Conservation (phyloP, 2,797 vertebrate species). For the Malacoraja senta region DNA sequence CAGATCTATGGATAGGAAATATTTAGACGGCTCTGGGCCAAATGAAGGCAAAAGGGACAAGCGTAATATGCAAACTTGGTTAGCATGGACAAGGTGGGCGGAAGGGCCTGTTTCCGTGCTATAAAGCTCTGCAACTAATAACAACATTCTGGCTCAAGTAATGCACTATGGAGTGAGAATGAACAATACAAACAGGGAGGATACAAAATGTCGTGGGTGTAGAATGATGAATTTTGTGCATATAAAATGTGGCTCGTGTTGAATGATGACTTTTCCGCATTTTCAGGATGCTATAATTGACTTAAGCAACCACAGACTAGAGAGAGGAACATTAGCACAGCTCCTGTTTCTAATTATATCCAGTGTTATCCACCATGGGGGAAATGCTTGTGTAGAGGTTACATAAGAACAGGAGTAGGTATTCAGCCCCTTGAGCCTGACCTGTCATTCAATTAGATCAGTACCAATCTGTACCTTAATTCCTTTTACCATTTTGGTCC, state of each 20-base stretch:
- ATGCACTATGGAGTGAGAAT: neutral
- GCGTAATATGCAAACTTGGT: too few species aligned
- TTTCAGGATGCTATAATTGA: neutral
- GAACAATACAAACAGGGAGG: neutral
- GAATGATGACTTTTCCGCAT: neutral
- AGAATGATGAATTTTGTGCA: too few species aligned
- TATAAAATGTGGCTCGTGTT: neutral
- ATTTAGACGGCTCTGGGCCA: too few species aligned
- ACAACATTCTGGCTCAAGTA: neutral
- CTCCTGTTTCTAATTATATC: neutral
- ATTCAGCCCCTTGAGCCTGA: neutral
- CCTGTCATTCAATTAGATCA: neutral
- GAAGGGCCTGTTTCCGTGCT: too few species aligned
- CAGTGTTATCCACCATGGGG: neutral
- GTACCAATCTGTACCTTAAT: neutral
- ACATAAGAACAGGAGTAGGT: neutral
- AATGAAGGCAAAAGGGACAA: too few species aligned
- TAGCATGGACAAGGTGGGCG: too few species aligned
- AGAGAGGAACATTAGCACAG: neutral
- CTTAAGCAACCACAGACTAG: neutral
- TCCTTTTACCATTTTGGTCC: neutral
- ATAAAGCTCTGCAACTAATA: too few species aligned
- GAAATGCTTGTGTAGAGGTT: neutral
- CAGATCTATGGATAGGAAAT: too few species aligned
- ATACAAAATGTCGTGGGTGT: neutral